Conservation (phyloP, 2,888 invertebrate species). For the Cephalotes varians region DNA sequence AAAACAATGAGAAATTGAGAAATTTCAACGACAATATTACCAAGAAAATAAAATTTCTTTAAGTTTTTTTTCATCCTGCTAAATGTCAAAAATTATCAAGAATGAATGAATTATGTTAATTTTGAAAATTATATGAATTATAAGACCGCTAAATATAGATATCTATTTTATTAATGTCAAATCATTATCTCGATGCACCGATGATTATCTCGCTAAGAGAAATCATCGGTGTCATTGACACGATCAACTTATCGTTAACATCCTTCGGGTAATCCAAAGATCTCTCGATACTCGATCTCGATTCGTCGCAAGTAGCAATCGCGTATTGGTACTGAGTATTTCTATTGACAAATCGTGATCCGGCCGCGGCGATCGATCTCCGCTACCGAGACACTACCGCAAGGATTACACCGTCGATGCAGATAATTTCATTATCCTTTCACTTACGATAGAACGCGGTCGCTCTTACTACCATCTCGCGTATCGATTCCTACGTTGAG, state of each 20-base stretch:
- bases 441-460: slow-evolving; percentile 68
- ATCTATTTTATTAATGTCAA: neutral
- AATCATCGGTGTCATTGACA: slow-evolving; percentile 4
- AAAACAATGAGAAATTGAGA: neutral
- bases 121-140: neutral
- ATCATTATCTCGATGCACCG: neutral
- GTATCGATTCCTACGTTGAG: slow-evolving; percentile 58
- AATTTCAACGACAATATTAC: neutral
- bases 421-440: slow-evolving; percentile 65
- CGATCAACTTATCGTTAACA: neutral
- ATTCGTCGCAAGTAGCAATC: slow-evolving; percentile 1
- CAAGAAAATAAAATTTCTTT: neutral
- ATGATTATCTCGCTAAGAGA: slow-evolving; percentile 1
- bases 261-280: slow-evolving; percentile 3
- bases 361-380: slow-evolving; percentile 41
- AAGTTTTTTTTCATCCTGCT: neutral
- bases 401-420: slow-evolving; percentile 47
- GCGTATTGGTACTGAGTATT: neutral
- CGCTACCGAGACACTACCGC: neutral
- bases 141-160: neutral
- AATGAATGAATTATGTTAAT: slow-evolving; percentile 17
- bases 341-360: slow-evolving; percentile 16
- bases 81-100: neutral
- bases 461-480: slow-evolving; percentile 52
- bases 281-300: neutral